Conservation (phyloP, 2,888 invertebrate genomes). For the Synergus umbraculus region DNA sequence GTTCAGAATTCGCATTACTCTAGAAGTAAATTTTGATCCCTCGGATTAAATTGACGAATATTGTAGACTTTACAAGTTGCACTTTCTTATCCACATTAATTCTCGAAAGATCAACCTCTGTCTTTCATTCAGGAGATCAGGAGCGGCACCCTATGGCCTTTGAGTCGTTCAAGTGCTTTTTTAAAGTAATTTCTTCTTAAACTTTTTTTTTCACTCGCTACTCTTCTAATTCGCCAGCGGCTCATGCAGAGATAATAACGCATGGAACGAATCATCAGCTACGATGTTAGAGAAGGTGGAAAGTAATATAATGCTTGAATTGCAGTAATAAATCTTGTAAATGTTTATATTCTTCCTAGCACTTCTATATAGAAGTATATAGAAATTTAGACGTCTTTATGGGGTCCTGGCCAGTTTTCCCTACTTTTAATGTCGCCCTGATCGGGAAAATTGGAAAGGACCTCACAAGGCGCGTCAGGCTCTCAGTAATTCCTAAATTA, state of each 20-base stretch:
- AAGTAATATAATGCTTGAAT: not conserved
- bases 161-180: constrained; percentile 14
- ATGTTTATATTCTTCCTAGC: not conserved
- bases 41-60: not conserved
- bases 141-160: constrained; percentile 26
- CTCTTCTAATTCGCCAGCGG: constrained; percentile 34
- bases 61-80: not conserved
- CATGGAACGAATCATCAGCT: constrained; percentile 21
- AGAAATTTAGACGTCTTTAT: no score
- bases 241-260: constrained; percentile 31
- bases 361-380: not conserved
- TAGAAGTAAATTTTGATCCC: not conserved
- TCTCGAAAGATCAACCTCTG: constrained; percentile 28
- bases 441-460: no score
- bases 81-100: constrained; percentile 23
- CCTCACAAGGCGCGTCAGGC: no score
- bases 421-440: no score
- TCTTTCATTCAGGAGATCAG: constrained; percentile 28
- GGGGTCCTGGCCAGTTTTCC: no score
- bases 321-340: not conserved
- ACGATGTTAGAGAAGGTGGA: not conserved
- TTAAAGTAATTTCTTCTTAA: not conserved
- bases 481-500: no score
- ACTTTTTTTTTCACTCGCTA: not conserved
- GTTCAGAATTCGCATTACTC: not conserved